Evolutionary conservation across 2,113 vertebrate species (phyloP).

Genomic region (Caracal caracal): DNA sequence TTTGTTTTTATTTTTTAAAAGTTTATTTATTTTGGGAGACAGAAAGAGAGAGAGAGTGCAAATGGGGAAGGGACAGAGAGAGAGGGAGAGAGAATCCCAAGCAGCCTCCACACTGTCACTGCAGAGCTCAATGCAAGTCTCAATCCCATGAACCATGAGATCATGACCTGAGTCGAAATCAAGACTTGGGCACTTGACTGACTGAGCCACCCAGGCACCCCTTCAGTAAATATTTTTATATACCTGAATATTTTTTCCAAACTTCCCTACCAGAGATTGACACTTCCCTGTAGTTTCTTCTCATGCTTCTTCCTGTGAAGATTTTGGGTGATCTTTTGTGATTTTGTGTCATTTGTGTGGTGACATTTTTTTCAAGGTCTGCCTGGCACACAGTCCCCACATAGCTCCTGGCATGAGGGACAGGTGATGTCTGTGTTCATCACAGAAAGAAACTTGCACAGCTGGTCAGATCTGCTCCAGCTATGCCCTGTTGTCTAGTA

Average conservation of each 20-base stretch:
- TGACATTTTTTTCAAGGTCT: not conserved
- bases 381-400: not conserved
- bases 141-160: too few species aligned
- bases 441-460: not conserved
- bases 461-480: not conserved
- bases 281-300: not conserved
- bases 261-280: not conserved
- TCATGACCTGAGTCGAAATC: too few species aligned
- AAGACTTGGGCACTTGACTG: too few species aligned
- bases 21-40: too few species aligned
- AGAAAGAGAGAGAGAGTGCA: too few species aligned
- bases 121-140: too few species aligned
- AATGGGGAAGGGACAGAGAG: too few species aligned
- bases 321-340: not conserved
- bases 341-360: not conserved
- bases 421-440: not conserved
- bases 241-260: not conserved
- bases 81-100: too few species aligned
- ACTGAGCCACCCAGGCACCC: too few species aligned
- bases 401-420: not conserved
- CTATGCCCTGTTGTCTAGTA: not conserved
- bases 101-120: too few species aligned
- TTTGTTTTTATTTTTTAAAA: too few species aligned
- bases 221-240: not conserved
- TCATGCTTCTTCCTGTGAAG: not conserved